Evolutionary conservation across 1,140 invertebrate species (phyloP).

Genomic region (Drosophila simulans): DNA sequence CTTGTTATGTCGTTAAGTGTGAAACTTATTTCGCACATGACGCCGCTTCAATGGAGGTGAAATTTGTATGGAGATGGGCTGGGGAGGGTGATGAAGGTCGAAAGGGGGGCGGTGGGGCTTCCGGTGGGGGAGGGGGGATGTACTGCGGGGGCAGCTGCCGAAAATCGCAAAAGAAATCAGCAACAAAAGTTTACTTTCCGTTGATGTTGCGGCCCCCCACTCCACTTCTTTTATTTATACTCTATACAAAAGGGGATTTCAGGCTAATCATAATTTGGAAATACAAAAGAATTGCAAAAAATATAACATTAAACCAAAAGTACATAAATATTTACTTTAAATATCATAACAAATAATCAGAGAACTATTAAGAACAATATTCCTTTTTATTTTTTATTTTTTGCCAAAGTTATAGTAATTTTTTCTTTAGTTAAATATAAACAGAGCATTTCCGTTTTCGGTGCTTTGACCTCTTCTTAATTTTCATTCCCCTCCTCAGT

Average conservation of each 20-base stretch:
- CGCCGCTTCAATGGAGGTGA: constrained; percentile 30
- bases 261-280: not conserved
- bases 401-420: too few relatives aligned
- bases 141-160: constrained; percentile 28
- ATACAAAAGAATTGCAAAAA: not conserved
- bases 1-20: constrained; percentile 83
- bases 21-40: constrained; percentile 83
- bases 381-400: too few relatives aligned
- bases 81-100: not conserved
- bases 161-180: constrained; percentile 82
- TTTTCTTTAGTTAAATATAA: too few relatives aligned
- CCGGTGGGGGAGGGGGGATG: not conserved
- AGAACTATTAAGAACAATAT: too few relatives aligned
- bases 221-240: constrained; percentile 3
- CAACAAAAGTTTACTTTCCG: constrained; percentile 74
- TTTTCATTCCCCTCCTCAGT: not conserved
- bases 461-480: not conserved
- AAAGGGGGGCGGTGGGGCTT: not conserved
- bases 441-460: not conserved
- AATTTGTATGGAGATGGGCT: not conserved
- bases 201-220: constrained; percentile 20
- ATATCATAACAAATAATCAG: too few relatives aligned
- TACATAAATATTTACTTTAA: too few relatives aligned
- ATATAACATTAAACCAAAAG: too few relatives aligned
- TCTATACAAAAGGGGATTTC: not conserved